Evolutionary conservation across 2,113 vertebrate species (phyloP), one percentile per base, ranked within the genome.

Genomic region (Gracilinanus agilis): DNA sequence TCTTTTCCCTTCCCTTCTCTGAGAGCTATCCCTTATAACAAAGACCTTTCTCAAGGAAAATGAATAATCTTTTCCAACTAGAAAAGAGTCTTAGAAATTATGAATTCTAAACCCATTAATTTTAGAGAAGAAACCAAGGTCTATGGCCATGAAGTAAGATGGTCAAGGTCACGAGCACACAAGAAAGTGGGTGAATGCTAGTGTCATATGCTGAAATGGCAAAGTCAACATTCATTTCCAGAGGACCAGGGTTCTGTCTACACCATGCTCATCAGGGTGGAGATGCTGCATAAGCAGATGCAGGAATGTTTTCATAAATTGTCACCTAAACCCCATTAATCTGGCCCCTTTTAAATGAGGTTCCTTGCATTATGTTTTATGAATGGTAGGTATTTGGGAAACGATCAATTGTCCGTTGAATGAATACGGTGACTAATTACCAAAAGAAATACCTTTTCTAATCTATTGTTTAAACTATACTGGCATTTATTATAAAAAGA

Each of bases 381-480:
- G 83, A 61, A 55, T 90, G 25, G 58, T 44, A 88, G 19, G 16
- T 54, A 19, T 24, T 9, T 6, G 19, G 40, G 54, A 93, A 91
- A 19, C 27, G 49, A 11, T 54, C 67, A 12, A 53, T 9, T 55
- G 61, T 29, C 93, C 55, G 54, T 3, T 55, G 56, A 53, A 96
- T 92, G 54, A 55, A 55, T 0, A 58, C 53, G 44, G 34, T 29
- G 67, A 95, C 94, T 97, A 95, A 97, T 96, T 95, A 96, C 93
- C 92, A 97, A 89, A 96, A 96, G 93, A 97, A 97, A 97, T 94
- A 94, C 94, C 96, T n/a, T 97, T 95, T 95, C 90, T 90, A 95
- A 95, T 98, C 97, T 98, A 97, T 96, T 97, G 95, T 97, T 96
- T 83, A 83, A 97, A 97, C 53, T 58, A 83, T 21, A 53, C 10